Percentiles rank a stretch among this genome's conserved stretches.
phyloP scores from a whole-genome alignment of 1,140 invertebrate genomes.

The Bombus turneri region DNA sequence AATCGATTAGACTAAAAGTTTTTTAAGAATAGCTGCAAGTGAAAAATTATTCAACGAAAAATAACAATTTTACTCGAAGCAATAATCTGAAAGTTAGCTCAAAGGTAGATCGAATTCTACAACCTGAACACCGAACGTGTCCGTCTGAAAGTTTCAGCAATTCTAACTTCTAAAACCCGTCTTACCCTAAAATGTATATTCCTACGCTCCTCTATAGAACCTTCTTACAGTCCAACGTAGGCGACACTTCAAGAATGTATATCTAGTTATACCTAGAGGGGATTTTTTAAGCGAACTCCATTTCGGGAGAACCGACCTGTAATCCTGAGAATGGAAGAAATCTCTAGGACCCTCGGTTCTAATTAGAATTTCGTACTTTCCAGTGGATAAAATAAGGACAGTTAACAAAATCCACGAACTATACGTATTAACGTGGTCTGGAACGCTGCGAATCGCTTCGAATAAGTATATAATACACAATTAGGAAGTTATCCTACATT shows the following conservation, averaged over 20 bases:
- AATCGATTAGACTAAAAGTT: too few relatives aligned
- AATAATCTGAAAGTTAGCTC: background rate
- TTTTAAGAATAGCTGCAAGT: too few relatives aligned
- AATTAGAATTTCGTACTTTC: conserved; percentile 28
- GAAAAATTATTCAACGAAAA: too few relatives aligned
- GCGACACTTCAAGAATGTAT: background rate
- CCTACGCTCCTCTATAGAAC: background rate
- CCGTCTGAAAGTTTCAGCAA: background rate
- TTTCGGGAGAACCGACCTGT: background rate
- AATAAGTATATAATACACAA: too few relatives aligned
- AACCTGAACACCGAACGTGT: background rate
- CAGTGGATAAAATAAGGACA: background rate
- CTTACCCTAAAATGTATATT: conserved; percentile 19
- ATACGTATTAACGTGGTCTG: too few relatives aligned
- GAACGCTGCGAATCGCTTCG: too few relatives aligned
- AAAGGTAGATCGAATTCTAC: background rate
- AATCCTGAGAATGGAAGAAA: background rate
- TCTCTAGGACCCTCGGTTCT: background rate
- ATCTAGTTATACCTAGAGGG: background rate
- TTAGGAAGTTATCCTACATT: too few relatives aligned
- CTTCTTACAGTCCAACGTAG: background rate
- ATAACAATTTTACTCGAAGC: background rate
- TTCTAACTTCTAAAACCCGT: conserved; percentile 23
- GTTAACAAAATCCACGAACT: background rate
- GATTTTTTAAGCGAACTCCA: conserved; percentile 3